Base-by-base conservation (phyloP, 2,113 vertebrate genomes). In the Nanorana parkeri region DNA sequence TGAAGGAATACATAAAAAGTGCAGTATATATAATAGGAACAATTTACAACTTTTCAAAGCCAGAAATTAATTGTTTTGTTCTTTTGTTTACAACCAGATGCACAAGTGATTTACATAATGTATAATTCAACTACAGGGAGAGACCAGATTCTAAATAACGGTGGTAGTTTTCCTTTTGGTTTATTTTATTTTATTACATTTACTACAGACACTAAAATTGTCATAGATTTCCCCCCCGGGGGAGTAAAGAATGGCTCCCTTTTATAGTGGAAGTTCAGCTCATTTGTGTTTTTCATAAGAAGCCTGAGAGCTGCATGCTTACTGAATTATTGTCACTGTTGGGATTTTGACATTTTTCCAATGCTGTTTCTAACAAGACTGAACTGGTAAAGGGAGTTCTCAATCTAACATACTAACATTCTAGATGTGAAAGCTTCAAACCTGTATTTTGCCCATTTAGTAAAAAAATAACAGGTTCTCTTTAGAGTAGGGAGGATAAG, bases 231-330 rank as follows among this genome's bases (percentile, higher is more conserved):
- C 47, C 55, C 32, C n/a, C 73, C 13, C 5, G 24, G 58, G 32
- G 58, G 36, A 76, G 63, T 63, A 76, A 75, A 51, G 60, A 55
- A 74, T 74, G 68, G 4, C 54, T 36, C 52, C 67, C 69, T 60
- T 79, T 79, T 79, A 79, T 68, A 61, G 77, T 5, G 29, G 65
- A 54, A 68, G 66, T 68, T 17, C 28, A 69, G 66, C 77, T 68
- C 52, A 32, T 68, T 68, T 79, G 77, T 79, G 65, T 68, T 79
- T 78, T 79, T 79, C 64, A 79, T 68, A 54, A 66, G 52, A 56
- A 68, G 54, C 52, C 36, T 21, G 29, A 41, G 77, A 21, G 3
- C 66, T 21, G 32, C 66, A 58, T 68, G 68, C 26, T 79, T 68
- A 41, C 66, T 69, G 66, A 79, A 68, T 79, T 79, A 79, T 79